Base-by-base conservation (phyloP, 2,888 invertebrate species). In the Marronus borbonicus region DNA sequence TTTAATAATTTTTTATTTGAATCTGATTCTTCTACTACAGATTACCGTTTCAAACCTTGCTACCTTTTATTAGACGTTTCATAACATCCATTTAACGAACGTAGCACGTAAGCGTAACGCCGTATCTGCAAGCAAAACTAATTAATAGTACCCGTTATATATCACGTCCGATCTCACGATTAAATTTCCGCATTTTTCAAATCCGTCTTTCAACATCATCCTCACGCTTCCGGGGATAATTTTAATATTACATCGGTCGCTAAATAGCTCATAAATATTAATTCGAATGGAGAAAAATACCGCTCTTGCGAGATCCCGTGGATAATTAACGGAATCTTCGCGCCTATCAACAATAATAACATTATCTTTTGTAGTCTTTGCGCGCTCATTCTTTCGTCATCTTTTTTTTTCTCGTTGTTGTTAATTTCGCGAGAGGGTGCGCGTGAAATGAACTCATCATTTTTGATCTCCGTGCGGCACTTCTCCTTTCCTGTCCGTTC, bases 201-300 rank as follows among this genome's bases (percentile, higher is more conserved):
- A 44, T 44, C 12, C 44, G 12, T 44, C 44, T 0, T 44, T 44
- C 12, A 8, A 1, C 44, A 12, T 44, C 0, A 2, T 44, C 12
- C 44, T 44, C 44, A 44, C 12, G 44, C 44, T 44, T 2, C 8
- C 12, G 8, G 44, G 8, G 12, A 66, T 39, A 72, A 72, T 72
- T 72, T 72, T 60, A 72, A 72, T 60, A 58, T 39, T 17, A 17
- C 14, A 31, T 2, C 39, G 4, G 58, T 39, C 36, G 7, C 36
- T 70, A 72, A 72, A 58, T 58, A 58, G n/a, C 72, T 72, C 72
- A 58, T 72, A 72, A 58, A 72, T 72, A 58, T 72, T 58, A 58
- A 72, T 60, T 58, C 12, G 10, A 58, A 72, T 72, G 31, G 14
- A 72, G 36, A 70, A 52, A 58, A 72, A 58, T 24, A 14, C 8